Evolutionary conservation across 2,888 invertebrate species (phyloP).

Genomic region (Electrophaes corylata): DNA sequence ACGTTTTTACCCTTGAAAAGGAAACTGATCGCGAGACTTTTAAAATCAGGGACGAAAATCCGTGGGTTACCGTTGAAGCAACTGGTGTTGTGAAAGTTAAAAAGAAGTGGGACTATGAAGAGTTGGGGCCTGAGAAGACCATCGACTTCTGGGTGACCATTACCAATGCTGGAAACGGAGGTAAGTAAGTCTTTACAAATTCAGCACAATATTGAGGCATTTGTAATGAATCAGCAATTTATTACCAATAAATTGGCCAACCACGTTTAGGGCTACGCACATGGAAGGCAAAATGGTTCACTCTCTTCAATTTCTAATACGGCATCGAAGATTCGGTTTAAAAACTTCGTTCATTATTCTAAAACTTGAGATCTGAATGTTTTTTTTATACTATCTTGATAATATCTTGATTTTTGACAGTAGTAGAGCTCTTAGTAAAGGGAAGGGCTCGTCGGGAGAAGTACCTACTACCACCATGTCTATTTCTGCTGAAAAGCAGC

Average conservation of each 20-base stretch:
- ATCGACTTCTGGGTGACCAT: conserved; percentile 98
- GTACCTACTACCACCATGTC: no score
- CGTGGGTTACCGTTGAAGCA: conserved; percentile 96
- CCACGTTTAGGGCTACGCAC: neutral
- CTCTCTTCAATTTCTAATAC: no score
- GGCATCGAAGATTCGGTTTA: no score
- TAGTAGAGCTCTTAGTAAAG: no score
- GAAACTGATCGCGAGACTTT: conserved; percentile 96
- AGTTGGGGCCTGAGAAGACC: conserved; percentile 96
- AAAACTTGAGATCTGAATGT: no score
- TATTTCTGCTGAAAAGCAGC: no score
- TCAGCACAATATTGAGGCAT: conserved; percentile 3
- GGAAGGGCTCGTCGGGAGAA: no score
- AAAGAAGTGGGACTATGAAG: conserved; percentile 99
- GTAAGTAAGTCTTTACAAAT: conserved; percentile 79
- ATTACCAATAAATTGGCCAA: neutral
- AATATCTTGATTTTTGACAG: no score
- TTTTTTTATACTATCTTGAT: no score
- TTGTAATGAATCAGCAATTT: conserved; percentile 29
- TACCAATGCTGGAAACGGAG: conserved; percentile 94
- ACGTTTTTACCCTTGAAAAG: conserved; percentile 95
- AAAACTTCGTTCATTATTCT: no score
- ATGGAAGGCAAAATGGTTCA: no score
- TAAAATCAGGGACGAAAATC: conserved; percentile 96
- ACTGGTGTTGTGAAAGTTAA: conserved; percentile 96